Percentiles rank a stretch among this genome's conserved stretches.
Evolutionary conservation across 2,888 invertebrate species (phyloP).

Genomic region (Unio delphinus): DNA sequence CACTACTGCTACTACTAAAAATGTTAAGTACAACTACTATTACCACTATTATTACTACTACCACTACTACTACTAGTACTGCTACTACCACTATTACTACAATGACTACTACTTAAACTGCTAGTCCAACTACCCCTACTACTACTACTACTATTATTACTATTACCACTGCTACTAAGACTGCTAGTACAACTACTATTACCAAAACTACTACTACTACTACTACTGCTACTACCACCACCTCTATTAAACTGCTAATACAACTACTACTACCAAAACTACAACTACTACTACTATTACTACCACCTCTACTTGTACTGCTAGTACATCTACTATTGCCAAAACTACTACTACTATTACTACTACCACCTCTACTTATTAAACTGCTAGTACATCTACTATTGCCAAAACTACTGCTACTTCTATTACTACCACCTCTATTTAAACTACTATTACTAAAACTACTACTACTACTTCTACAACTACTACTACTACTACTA

Average conservation of each 20-base stretch:
- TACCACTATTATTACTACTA: constrained; percentile 26
- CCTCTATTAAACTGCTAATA: constrained; percentile 25
- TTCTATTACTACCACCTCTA: too few relatives aligned
- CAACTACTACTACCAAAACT: constrained; percentile 8
- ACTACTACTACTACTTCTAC: background rate
- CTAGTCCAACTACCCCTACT: constrained; percentile 26
- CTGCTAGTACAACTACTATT: too few relatives aligned
- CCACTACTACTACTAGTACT: constrained; percentile 26
- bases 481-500: too few relatives aligned
- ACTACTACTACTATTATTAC: constrained; percentile 27
- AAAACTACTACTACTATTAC: too few relatives aligned
- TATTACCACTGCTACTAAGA: too few relatives aligned
- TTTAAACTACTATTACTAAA: background rate
- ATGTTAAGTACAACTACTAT: constrained; percentile 21
- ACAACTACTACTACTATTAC: too few relatives aligned
- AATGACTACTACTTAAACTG: constrained; percentile 24
- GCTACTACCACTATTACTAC: constrained; percentile 28
- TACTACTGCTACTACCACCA: constrained; percentile 3
- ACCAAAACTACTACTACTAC: too few relatives aligned
- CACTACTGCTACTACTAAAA: constrained; percentile 21
- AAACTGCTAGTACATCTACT: too few relatives aligned
- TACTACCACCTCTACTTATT: too few relatives aligned
- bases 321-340: too few relatives aligned
- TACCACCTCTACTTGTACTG: too few relatives aligned
- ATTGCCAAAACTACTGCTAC: too few relatives aligned